Evolutionary conservation across 2,888 invertebrate genomes (phyloP).

Genomic region (Lobophora halterata): DNA sequence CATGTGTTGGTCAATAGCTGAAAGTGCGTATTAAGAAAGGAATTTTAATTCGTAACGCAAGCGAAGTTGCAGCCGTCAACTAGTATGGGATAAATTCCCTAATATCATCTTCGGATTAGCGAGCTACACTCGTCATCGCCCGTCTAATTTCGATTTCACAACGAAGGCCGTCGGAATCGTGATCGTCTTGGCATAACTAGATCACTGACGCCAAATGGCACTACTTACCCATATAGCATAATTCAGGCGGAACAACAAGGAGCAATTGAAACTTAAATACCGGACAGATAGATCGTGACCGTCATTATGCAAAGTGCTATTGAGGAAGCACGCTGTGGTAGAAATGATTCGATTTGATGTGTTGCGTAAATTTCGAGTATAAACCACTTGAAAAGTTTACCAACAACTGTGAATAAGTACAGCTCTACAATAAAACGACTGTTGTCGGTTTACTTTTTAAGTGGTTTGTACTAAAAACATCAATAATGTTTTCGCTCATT

Average conservation of each 20-base stretch:
- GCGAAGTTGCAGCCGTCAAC: not conserved
- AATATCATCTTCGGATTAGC: constrained; percentile 26
- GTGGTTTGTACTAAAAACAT: no score
- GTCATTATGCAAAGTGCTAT: constrained; percentile 64
- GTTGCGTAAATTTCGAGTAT: constrained; percentile 9
- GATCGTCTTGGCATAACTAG: constrained; percentile 58
- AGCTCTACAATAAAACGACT: no score
- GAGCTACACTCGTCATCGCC: constrained; percentile 18
- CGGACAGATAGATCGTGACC: constrained; percentile 60
- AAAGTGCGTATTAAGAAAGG: no score
- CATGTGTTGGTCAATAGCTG: no score
- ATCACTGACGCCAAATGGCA: constrained; percentile 56
- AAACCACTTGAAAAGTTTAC: no score
- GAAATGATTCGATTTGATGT: constrained; percentile 38
- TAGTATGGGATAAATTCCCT: no score
- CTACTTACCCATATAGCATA: constrained; percentile 60
- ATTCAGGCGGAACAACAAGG: constrained; percentile 56
- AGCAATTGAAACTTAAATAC: constrained; percentile 60
- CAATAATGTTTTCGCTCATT: no score
- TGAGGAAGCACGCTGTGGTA: constrained; percentile 53
- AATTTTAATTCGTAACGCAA: no score
- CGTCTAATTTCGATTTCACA: constrained; percentile 63
- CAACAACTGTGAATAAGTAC: no score
- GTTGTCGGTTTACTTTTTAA: no score
- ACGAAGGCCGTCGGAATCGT: constrained; percentile 63